These are phyloP conservation scores for Saccostrea echinata DNA, from an alignment of 1,140 invertebrate genomes.

Conservation along the genomic window DNA sequence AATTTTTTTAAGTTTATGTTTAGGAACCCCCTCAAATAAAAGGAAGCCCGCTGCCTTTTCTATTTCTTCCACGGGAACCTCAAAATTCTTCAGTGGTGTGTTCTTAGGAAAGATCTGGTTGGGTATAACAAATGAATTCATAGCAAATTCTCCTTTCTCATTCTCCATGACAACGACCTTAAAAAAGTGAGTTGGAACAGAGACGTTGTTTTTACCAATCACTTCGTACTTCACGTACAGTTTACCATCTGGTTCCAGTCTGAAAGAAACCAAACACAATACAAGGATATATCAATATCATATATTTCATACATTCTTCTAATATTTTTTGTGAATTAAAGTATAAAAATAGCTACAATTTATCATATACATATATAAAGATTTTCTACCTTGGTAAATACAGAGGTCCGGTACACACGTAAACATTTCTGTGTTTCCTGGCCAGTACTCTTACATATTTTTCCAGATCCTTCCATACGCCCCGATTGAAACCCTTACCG, in stretches of 20 bases:
- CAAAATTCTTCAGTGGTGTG: constrained; percentile 87
- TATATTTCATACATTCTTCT: too few relatives aligned
- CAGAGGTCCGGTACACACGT: constrained; percentile 97
- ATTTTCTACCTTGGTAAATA: constrained; percentile 91
- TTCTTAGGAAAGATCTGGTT: constrained; percentile 83
- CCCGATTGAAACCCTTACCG: constrained; percentile 96
- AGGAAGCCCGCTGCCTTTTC: constrained; percentile 95
- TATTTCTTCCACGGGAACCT: constrained; percentile 93
- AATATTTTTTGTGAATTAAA: too few relatives aligned
- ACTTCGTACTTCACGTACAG: constrained; percentile 97
- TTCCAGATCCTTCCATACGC: constrained; percentile 94
- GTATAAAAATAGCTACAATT: too few relatives aligned
- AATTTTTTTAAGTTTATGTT: constrained; percentile 41
- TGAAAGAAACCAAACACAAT: constrained; percentile 55
- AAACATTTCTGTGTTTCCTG: constrained; percentile 91
- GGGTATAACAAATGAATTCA: constrained; percentile 97
- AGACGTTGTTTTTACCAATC: constrained; percentile 94
- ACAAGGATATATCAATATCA: not conserved
- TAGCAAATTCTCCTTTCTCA: constrained; percentile 83
- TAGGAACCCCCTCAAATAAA: constrained; percentile 71
- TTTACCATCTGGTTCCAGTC: constrained; percentile 87
- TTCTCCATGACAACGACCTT: constrained; percentile 84
- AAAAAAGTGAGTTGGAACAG: constrained; percentile 99
- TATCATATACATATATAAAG: too few relatives aligned
- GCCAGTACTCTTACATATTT: constrained; percentile 93